phyloP scores from a whole-genome alignment of 1,140 invertebrate species.

The Halyomorpha halys region DNA sequence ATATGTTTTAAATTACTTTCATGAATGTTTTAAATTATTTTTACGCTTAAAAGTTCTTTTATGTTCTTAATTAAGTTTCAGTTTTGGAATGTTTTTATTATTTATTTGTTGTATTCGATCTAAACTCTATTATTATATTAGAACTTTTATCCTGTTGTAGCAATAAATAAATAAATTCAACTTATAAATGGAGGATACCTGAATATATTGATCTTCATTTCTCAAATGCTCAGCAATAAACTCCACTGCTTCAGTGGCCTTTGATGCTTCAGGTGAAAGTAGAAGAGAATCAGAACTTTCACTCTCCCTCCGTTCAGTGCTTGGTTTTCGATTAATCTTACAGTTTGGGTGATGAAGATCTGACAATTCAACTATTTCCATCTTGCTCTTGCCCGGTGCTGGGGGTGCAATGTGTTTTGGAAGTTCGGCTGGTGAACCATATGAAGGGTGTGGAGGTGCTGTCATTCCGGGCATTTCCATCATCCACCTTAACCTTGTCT shows the following conservation, averaged over 20 bases:
- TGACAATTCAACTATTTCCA: slow-evolving; percentile 87
- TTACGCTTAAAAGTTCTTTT: too few relatives aligned
- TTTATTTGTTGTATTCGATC: too few relatives aligned
- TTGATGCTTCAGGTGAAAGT: slow-evolving; percentile 81
- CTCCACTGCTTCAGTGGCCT: slow-evolving; percentile 93
- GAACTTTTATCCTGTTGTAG: too few relatives aligned
- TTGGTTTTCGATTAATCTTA: slow-evolving; percentile 79
- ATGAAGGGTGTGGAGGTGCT: slow-evolving; percentile 64
- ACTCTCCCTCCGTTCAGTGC: slow-evolving; percentile 66
- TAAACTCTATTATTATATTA: too few relatives aligned
- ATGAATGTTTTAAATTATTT: too few relatives aligned
- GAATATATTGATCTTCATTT: slow-evolving; percentile 93
- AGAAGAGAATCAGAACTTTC: slow-evolving; percentile 83
- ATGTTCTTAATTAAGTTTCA: too few relatives aligned
- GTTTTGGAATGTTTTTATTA: too few relatives aligned
- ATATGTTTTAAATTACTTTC: too few relatives aligned
- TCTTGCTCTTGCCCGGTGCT: slow-evolving; percentile 57
- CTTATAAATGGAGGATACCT: too few relatives aligned
- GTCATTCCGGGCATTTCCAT: slow-evolving; percentile 88
- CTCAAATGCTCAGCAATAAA: slow-evolving; percentile 96
- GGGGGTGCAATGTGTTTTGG: slow-evolving; percentile 57
- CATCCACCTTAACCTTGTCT: slow-evolving; percentile 88
- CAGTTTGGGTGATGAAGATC: slow-evolving; percentile 93
- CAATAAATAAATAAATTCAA: too few relatives aligned
- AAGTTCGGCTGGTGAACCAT: slow-evolving; percentile 65